phyloP scores from a whole-genome alignment of 1,140 invertebrate genomes.

The Nylanderia fulva region DNA sequence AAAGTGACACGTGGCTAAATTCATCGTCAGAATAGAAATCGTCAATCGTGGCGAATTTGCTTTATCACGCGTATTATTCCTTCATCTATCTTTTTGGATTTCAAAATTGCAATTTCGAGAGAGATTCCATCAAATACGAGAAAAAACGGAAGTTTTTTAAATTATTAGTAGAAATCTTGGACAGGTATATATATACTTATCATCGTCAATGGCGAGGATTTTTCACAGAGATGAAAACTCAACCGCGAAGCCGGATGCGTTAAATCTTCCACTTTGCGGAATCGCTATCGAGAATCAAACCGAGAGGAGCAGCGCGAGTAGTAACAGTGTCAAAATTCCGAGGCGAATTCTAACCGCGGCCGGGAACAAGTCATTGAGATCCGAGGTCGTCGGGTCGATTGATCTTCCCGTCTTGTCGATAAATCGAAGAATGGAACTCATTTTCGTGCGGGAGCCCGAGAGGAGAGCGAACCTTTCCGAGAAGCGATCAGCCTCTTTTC shows the following conservation, averaged over 20 bases:
- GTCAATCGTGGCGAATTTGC: not conserved
- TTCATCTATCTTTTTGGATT: not conserved
- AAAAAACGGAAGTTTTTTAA: not conserved
- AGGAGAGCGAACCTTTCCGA: slow-evolving; percentile 17
- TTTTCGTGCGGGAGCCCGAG: slow-evolving; percentile 41
- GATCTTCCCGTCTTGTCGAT: slow-evolving; percentile 42
- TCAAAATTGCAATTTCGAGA: not conserved
- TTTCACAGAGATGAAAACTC: not conserved
- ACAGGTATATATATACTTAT: too few species aligned
- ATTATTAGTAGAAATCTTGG: not conserved
- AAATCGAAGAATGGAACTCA: slow-evolving; percentile 59
- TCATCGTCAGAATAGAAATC: too few species aligned
- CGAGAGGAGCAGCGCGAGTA: not conserved
- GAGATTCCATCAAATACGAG: not conserved
- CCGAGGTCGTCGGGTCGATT: slow-evolving; percentile 22
- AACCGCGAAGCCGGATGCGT: not conserved
- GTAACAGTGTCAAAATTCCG: slow-evolving; percentile 32
- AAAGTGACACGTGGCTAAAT: too few species aligned
- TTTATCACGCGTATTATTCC: not conserved
- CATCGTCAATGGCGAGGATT: not conserved
- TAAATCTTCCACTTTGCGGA: slow-evolving; percentile 6
- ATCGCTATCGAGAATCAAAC: slow-evolving; percentile 7
- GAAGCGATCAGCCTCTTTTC: slow-evolving; percentile 40
- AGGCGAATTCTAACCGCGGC: slow-evolving; percentile 10
- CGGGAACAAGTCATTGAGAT: slow-evolving; percentile 24